Percentiles rank a stretch among this genome's conserved stretches.
Evolutionary conservation across 2,888 invertebrate species (phyloP).

Genomic region (Synergus itoensis): DNA sequence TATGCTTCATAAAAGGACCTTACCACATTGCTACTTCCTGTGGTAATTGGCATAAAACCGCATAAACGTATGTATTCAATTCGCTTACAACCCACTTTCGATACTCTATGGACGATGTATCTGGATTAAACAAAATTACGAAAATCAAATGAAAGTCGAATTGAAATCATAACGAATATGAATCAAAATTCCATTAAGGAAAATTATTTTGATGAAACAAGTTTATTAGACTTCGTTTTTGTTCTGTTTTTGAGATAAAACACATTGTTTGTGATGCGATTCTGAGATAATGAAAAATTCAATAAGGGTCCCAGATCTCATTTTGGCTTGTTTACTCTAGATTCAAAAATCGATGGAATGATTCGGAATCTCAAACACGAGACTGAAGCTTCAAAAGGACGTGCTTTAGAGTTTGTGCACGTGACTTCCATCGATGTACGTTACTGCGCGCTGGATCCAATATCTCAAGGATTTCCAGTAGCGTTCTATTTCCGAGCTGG

Average conservation of each 20-base stretch:
- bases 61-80: neutral
- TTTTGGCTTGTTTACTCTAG: constrained; percentile 52
- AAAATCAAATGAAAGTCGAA: constrained; percentile 30
- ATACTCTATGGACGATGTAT: neutral
- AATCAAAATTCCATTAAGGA: neutral
- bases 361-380: constrained; percentile 32
- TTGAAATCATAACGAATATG: neutral
- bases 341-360: constrained; percentile 54
- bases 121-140: neutral
- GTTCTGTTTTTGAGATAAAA: neutral
- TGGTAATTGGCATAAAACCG: constrained; percentile 22
- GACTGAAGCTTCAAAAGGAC: constrained; percentile 41
- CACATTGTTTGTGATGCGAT: neutral
- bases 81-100: neutral
- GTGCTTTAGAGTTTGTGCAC: constrained; percentile 43
- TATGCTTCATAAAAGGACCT: neutral
- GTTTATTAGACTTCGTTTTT: neutral
- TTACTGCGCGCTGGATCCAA: constrained; percentile 57
- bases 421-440: constrained; percentile 38
- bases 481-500: constrained; percentile 63
- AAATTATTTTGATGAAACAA: constrained; percentile 1
- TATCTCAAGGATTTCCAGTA: constrained; percentile 65
- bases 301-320: constrained; percentile 24
- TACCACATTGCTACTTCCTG: neutral
- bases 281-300: constrained; percentile 6